Percentiles rank a stretch among this genome's conserved stretches.
These are phyloP conservation scores for Threskiornis aethiopicus DNA, from an alignment of 2,797 vertebrate species.

Conservation along the genomic window DNA sequence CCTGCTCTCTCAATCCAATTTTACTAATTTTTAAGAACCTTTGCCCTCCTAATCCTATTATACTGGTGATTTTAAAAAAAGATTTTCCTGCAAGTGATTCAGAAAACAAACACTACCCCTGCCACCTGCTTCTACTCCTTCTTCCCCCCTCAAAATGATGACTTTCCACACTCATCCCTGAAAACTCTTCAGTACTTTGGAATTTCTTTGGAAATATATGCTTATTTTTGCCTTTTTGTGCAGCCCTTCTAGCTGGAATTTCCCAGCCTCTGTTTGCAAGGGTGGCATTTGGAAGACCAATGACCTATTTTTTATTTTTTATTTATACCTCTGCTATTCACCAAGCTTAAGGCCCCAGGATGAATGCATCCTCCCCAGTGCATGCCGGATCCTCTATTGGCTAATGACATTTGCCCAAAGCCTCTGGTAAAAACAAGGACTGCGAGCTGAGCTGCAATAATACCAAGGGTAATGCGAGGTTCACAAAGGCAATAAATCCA, in stretches of 20 bases:
- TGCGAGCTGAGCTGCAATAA: background rate
- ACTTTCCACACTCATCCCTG: background rate
- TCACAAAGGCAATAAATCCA: constrained; percentile 17
- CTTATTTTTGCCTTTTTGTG: background rate
- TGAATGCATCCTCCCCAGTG: background rate
- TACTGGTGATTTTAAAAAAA: background rate
- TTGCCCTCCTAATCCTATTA: background rate
- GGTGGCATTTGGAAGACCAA: background rate
- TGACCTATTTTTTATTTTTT: background rate
- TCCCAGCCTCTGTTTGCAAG: background rate
- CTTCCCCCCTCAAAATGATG: background rate
- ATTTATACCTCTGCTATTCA: background rate
- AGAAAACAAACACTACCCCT: background rate
- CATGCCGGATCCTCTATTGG: fast-evolving
- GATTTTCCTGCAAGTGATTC: background rate
- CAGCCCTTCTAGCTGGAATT: background rate
- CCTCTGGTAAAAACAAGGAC: background rate
- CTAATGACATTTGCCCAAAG: background rate
- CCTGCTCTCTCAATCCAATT: background rate
- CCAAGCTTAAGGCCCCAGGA: background rate
- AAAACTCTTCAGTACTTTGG: background rate
- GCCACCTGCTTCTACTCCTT: background rate
- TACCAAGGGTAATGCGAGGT: background rate
- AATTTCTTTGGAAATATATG: background rate
- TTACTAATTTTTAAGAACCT: constrained; percentile 13